Conservation (phyloP, 2,113 vertebrate genomes). For the Rallus limicola region DNA sequence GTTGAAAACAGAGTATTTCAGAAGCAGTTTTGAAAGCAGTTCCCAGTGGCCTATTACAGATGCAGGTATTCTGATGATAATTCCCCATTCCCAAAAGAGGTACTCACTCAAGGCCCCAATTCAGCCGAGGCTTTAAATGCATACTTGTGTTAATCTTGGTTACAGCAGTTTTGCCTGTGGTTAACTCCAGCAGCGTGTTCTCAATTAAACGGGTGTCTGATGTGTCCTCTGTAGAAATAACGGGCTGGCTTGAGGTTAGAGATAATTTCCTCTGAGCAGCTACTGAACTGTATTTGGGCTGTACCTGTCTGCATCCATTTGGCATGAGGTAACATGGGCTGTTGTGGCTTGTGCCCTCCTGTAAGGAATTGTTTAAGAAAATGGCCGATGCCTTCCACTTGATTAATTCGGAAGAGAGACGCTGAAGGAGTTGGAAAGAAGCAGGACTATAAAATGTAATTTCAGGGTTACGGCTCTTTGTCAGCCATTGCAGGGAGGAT, state of each 20-base stretch:
- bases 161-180: conserved; percentile 27
- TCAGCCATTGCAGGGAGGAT: background rate
- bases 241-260: conserved; percentile 22
- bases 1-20: conserved; percentile 34
- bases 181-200: conserved; percentile 21
- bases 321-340: background rate
- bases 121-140: conserved; percentile 4
- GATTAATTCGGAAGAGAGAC: background rate
- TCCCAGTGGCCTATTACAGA: background rate
- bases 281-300: background rate
- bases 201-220: conserved; percentile 21
- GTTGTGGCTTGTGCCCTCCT: rapidly evolving
- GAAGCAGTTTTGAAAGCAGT: background rate
- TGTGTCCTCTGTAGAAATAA: conserved; percentile 27
- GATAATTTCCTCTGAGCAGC: conserved; percentile 1
- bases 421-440: background rate
- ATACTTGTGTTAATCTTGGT: background rate
- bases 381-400: background rate
- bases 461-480: background rate
- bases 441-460: background rate
- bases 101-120: background rate
- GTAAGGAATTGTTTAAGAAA: background rate
- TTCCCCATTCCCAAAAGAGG: background rate
- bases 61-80: background rate
- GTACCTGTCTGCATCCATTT: background rate